Evolutionary conservation across 2,113 vertebrate species (phyloP).

Genomic region (Eupsittula cactorum): DNA sequence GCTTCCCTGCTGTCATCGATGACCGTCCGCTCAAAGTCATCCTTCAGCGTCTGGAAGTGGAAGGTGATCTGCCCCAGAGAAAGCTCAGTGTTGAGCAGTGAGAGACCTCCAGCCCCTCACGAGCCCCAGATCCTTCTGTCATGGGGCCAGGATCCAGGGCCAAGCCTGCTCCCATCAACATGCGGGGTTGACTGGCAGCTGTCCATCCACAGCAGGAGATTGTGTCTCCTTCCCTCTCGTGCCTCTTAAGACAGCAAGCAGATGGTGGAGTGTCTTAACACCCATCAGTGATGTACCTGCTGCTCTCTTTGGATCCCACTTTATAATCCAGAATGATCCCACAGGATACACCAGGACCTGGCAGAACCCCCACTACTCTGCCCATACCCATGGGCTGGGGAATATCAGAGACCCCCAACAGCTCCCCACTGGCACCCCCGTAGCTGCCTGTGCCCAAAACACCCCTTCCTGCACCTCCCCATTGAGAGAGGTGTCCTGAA

Average conservation of each 20-base stretch:
- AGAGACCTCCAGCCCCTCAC: fast-evolving
- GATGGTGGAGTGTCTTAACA: background rate
- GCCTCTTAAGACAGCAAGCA: background rate
- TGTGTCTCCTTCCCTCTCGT: background rate
- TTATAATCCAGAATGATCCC: background rate
- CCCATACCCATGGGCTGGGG: background rate
- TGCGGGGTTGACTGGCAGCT: background rate
- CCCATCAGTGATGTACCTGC: fast-evolving
- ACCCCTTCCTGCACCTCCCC: background rate
- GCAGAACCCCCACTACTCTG: background rate
- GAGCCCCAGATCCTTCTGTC: background rate
- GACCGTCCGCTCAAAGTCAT: conserved; percentile 84
- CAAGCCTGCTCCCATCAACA: background rate
- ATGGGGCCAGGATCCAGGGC: fast-evolving
- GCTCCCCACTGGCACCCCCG: background rate
- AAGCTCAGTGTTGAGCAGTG: background rate
- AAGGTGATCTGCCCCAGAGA: conserved; percentile 79
- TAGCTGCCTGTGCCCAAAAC: background rate
- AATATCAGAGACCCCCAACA: background rate
- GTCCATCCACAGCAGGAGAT: background rate
- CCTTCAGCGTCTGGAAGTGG: conserved; percentile 86
- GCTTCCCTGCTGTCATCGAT: conserved; percentile 84
- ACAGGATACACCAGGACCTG: background rate
- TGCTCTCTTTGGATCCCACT: background rate
- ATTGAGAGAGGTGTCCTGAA: background rate